phyloP scores from a whole-genome alignment of 2,113 vertebrate genomes.

The Grantiella picta region DNA sequence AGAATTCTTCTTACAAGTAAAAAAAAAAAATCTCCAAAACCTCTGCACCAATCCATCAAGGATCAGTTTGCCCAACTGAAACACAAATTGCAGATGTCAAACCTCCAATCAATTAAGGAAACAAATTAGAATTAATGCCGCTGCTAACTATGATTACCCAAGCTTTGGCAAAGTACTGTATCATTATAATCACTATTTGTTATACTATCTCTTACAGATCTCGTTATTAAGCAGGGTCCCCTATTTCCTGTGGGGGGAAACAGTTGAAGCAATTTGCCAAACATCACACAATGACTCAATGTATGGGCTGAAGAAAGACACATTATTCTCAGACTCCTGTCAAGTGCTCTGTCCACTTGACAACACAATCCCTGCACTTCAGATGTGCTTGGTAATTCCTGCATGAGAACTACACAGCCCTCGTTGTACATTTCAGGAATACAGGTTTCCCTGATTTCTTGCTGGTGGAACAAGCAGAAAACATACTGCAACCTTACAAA shows the following conservation, averaged over 20 bases:
- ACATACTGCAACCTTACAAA: neutral
- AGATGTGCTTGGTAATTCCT: neutral
- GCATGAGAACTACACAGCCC: neutral
- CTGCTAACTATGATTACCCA: neutral
- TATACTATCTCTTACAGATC: neutral
- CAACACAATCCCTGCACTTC: neutral
- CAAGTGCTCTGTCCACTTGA: neutral
- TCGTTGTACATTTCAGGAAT: neutral
- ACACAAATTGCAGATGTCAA: neutral
- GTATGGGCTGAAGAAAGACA: neutral
- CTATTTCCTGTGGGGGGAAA: neutral
- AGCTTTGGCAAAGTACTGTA: neutral
- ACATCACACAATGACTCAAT: neutral
- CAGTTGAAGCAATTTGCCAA: neutral
- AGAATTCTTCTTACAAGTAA: neutral
- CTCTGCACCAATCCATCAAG: neutral
- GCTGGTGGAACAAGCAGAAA: neutral
- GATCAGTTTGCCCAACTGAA: neutral
- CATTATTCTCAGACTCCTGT: neutral
- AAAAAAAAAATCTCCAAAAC: neutral
- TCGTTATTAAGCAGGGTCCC: neutral
- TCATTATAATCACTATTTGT: neutral
- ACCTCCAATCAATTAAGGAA: neutral
- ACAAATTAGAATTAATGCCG: neutral
- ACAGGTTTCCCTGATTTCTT: neutral